Percentiles rank a stretch among this genome's conserved stretches.
These are phyloP conservation scores for Sepiola atlantica DNA, from an alignment of 2,888 invertebrate genomes.

Conservation along the genomic window DNA sequence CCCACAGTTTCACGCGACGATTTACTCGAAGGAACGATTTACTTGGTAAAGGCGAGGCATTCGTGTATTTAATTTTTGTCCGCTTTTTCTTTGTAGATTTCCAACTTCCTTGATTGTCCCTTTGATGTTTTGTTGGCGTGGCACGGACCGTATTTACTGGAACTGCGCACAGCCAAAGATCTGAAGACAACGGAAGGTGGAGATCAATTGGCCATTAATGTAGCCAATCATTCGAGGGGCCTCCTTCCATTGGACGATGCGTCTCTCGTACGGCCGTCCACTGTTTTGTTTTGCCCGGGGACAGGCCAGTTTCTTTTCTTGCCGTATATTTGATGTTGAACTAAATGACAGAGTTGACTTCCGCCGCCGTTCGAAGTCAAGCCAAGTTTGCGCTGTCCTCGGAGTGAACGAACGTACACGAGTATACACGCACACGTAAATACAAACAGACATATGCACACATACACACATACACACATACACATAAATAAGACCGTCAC, in stretches of 20 bases:
- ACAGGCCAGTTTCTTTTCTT: not conserved
- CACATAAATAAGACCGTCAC: not conserved
- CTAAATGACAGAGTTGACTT: constrained; percentile 32
- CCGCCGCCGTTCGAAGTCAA: not conserved
- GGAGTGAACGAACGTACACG: not conserved
- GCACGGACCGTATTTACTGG: not conserved
- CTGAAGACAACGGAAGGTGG: not conserved
- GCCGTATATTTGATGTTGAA: constrained; percentile 32
- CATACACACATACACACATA: not conserved
- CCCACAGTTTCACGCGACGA: too few relatives aligned
- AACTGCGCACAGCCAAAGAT: not conserved
- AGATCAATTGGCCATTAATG: constrained; percentile 18
- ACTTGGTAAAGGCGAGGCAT: not conserved
- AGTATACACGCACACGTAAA: not conserved
- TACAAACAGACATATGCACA: not conserved
- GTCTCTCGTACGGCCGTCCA: not conserved
- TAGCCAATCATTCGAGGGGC: not conserved
- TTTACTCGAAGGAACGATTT: too few relatives aligned
- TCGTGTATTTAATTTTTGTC: not conserved
- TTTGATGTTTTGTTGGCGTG: constrained; percentile 2
- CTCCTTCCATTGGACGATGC: not conserved
- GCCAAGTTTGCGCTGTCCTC: not conserved
- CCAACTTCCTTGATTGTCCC: not conserved
- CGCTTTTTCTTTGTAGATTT: constrained; percentile 19
- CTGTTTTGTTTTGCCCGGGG: not conserved